Evolutionary conservation across 2,797 vertebrate species (phyloP).

Genomic region (Natrix natrix): DNA sequence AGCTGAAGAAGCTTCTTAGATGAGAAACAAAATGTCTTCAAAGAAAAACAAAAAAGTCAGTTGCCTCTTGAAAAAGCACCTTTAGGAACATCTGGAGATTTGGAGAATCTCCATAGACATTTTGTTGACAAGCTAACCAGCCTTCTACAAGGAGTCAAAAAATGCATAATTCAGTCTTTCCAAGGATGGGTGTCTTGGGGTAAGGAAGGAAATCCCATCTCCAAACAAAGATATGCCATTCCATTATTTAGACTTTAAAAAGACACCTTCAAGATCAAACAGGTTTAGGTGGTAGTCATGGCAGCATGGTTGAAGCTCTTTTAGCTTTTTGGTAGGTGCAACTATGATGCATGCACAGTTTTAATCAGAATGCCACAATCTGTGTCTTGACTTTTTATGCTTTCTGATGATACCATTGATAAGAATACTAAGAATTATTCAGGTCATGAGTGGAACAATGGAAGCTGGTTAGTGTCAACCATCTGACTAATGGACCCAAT

Average conservation of each 20-base stretch:
- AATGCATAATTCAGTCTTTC: background rate
- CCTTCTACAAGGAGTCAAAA: background rate
- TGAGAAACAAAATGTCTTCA: no score
- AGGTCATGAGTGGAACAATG: background rate
- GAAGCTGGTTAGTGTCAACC: no score
- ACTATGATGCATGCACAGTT: background rate
- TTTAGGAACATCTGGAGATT: no score
- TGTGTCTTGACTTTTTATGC: background rate
- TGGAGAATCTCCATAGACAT: no score
- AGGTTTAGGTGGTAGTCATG: background rate
- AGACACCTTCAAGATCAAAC: background rate
- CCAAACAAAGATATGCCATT: background rate
- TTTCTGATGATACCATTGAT: background rate
- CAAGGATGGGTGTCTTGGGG: background rate
- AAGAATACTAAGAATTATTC: background rate
- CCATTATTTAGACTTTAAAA: background rate
- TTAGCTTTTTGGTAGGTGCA: background rate
- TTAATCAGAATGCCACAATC: background rate
- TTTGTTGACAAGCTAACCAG: background rate
- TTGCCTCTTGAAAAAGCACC: no score
- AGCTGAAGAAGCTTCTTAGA: no score
- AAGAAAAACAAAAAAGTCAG: no score
- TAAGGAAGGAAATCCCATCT: background rate
- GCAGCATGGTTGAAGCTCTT: background rate
- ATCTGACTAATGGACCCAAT: no score